phyloP scores from a whole-genome alignment of 2,113 vertebrate species.

The Charina bottae region DNA sequence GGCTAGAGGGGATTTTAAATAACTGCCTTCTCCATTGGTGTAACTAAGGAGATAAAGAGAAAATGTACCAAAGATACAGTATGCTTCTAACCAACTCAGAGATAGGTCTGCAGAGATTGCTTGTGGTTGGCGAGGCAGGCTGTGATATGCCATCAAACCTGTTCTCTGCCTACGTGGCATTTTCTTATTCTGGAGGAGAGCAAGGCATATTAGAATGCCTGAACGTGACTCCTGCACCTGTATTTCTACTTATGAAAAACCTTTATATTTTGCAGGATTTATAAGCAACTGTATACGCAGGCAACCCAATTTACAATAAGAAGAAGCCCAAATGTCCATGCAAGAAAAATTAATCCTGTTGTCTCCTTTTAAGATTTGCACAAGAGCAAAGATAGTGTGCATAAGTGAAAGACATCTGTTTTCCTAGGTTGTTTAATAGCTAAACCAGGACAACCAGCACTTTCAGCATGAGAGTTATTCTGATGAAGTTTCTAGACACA shows the following conservation, averaged over 20 bases:
- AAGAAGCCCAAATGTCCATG: slow-evolving; percentile 43
- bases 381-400: too few species aligned
- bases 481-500: slow-evolving; percentile 34
- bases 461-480: slow-evolving; percentile 41
- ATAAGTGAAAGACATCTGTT: slow-evolving; percentile 52
- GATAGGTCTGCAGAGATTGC: slow-evolving; percentile 54
- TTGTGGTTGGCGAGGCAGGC: slow-evolving; percentile 61
- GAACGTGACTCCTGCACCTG: slow-evolving; percentile 21
- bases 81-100: slow-evolving; percentile 64
- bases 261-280: slow-evolving; percentile 13
- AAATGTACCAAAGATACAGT: slow-evolving; percentile 55
- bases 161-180: slow-evolving; percentile 60
- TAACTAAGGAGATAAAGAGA: slow-evolving; percentile 63
- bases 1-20: slow-evolving; percentile 52
- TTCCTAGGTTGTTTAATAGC: slow-evolving; percentile 27
- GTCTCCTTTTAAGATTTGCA: slow-evolving; percentile 48
- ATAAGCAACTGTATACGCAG: slow-evolving; percentile 2
- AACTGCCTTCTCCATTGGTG: slow-evolving; percentile 48
- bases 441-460: slow-evolving; percentile 46
- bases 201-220: slow-evolving; percentile 34
- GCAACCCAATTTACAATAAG: slow-evolving; percentile 19
- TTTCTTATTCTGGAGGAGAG: slow-evolving; percentile 48
- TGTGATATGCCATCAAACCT: slow-evolving; percentile 57
- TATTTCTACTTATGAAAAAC: slow-evolving; percentile 45
- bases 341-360: slow-evolving; percentile 31